Evolutionary conservation across 2,797 vertebrate genomes (phyloP).

Genomic region (Hoplostethus mediterraneus): DNA sequence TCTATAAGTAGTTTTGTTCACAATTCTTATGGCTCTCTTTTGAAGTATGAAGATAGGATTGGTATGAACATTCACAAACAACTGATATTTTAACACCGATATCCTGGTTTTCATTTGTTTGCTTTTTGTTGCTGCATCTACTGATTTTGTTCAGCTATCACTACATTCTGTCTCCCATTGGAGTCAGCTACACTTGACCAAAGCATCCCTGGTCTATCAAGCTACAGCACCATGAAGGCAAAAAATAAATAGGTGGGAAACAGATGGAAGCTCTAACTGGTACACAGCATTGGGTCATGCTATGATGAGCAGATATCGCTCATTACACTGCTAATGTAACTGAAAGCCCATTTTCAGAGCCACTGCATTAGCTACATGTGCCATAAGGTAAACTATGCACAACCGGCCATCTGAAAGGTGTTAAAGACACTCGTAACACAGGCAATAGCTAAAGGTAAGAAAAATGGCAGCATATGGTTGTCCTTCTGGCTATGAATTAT

Average conservation of each 20-base stretch:
- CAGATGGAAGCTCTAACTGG: not conserved
- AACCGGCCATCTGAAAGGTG: constrained; percentile 48
- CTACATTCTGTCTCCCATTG: not conserved
- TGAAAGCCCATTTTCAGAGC: constrained; percentile 16
- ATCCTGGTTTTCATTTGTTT: not conserved
- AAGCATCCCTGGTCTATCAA: not conserved
- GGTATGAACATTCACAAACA: too few species aligned
- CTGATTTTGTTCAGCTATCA: not conserved
- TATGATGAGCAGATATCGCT: constrained; percentile 11
- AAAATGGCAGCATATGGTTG: constrained; percentile 75
- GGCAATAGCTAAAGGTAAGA: constrained; percentile 56
- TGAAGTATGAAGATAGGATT: too few species aligned
- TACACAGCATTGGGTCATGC: not conserved
- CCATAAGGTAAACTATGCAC: constrained; percentile 49
- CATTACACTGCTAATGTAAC: constrained; percentile 23
- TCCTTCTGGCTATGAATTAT: constrained; percentile 79
- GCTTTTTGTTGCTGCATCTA: not conserved
- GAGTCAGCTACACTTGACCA: not conserved
- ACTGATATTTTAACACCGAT: not conserved
- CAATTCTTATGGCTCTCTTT: too few species aligned
- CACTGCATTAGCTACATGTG: constrained; percentile 44
- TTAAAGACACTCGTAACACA: constrained; percentile 45
- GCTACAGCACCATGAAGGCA: not conserved
- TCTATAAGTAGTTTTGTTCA: too few species aligned
- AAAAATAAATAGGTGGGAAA: constrained; percentile 2